Evolutionary conservation across 2,113 vertebrate species (phyloP).

Genomic region (Cottus gobio): DNA sequence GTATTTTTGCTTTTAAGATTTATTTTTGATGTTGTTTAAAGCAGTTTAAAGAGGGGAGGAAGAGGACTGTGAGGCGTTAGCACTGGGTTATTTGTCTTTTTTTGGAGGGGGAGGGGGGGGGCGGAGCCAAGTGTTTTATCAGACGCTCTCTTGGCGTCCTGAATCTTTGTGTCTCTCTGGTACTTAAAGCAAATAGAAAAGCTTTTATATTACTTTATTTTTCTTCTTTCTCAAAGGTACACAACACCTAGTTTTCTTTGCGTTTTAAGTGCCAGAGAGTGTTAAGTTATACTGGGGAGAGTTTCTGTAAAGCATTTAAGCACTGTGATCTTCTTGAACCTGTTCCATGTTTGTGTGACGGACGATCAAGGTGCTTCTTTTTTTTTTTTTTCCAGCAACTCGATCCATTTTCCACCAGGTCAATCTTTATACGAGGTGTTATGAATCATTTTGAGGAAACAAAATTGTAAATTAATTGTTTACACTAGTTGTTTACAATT

Average conservation of each 20-base stretch:
- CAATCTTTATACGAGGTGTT: conserved; percentile 60
- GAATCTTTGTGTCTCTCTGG: conserved; percentile 51
- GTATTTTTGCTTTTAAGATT: conserved; percentile 53
- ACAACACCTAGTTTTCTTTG: not conserved
- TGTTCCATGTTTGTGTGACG: conserved; percentile 20
- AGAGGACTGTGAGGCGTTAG: conserved; percentile 31
- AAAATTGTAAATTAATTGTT: conserved; percentile 62
- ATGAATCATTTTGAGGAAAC: conserved; percentile 58
- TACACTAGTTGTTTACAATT: conserved; percentile 71
- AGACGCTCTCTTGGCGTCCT: conserved; percentile 35
- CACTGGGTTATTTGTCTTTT: conserved; percentile 37
- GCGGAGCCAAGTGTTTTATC: conserved; percentile 53
- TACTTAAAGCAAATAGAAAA: conserved; percentile 35
- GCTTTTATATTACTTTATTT: not conserved
- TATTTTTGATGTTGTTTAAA: conserved; percentile 61
- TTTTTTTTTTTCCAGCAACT: conserved; percentile 26
- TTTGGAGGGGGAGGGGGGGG: conserved; percentile 31
- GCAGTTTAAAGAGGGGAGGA: conserved; percentile 15
- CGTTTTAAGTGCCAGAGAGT: conserved; percentile 49
- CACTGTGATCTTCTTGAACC: conserved; percentile 41
- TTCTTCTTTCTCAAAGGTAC: not conserved
- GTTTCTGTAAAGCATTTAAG: conserved; percentile 39
- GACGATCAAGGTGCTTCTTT: conserved; percentile 43
- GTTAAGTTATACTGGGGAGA: not conserved
- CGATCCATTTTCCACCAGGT: conserved; percentile 4